Evolutionary conservation across 92 coral and sea anemone genomes (phyloP).

Genomic region (Palythoa grandis): DNA sequence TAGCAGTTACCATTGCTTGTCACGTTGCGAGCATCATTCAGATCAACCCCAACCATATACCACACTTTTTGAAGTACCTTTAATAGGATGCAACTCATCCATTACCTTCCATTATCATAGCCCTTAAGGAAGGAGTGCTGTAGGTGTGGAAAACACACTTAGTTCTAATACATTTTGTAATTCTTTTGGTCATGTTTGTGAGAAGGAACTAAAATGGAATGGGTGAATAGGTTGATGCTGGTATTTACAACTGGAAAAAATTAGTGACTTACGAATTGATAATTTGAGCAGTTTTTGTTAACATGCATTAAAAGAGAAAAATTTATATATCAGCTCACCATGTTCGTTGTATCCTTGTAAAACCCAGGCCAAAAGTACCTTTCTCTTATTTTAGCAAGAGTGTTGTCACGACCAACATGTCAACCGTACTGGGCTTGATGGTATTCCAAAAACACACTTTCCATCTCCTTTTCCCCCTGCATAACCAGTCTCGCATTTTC

Average conservation of each 20-base stretch:
- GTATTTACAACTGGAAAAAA: background rate
- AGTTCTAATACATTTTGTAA: background rate
- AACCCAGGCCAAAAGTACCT: constrained; percentile 49
- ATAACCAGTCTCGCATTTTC: constrained; percentile 16
- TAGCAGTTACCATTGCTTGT: constrained; percentile 34
- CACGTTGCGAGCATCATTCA: constrained; percentile 38
- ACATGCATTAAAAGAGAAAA: background rate
- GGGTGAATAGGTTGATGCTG: background rate
- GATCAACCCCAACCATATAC: constrained; percentile 46
- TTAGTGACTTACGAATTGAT: background rate
- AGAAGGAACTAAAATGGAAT: background rate
- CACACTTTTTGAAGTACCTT: constrained; percentile 42
- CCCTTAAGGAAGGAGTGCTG: background rate
- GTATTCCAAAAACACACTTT: constrained; percentile 27
- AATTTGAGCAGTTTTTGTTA: background rate
- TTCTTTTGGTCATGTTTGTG: background rate
- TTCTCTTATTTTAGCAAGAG: constrained; percentile 36
- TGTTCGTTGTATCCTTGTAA: constrained; percentile 20
- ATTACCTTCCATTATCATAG: constrained; percentile 6
- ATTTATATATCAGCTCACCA: constrained; percentile 17
- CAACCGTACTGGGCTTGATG: constrained; percentile 47
- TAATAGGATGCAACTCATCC: constrained; percentile 46
- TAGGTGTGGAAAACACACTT: background rate
- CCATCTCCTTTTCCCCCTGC: constrained; percentile 35
- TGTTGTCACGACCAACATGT: constrained; percentile 47